phyloP scores from a whole-genome alignment of 1,140 invertebrate genomes.

The Adoxophyes honmai region DNA sequence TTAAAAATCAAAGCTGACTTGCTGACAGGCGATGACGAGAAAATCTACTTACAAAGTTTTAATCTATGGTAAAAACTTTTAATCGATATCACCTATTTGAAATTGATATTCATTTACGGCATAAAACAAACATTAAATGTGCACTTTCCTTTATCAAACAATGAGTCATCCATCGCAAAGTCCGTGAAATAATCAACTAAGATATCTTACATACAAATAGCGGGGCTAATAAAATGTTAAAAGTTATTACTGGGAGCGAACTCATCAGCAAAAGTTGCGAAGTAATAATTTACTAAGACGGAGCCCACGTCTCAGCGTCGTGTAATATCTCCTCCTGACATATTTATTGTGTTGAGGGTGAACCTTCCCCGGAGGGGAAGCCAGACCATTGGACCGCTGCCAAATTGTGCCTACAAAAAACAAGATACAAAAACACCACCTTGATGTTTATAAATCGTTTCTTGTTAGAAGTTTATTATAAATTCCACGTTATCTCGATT shows the following conservation, averaged over 20 bases:
- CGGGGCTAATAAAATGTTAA: slow-evolving; percentile 54
- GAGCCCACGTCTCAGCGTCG: slow-evolving; percentile 51
- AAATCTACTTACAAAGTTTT: no score
- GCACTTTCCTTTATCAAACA: no score
- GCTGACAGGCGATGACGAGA: no score
- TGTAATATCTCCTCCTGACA: slow-evolving; percentile 72
- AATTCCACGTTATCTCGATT: slow-evolving; percentile 8
- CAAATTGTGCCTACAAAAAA: slow-evolving; percentile 33
- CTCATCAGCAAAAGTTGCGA: slow-evolving; percentile 67
- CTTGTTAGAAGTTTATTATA: slow-evolving; percentile 3
- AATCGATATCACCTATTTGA: no score
- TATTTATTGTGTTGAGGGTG: slow-evolving; percentile 71
- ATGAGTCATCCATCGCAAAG: no score
- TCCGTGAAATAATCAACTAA: no score
- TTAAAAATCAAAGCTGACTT: no score
- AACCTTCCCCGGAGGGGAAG: slow-evolving; percentile 48
- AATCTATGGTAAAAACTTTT: no score
- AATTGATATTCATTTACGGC: no score
- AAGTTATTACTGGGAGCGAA: slow-evolving; percentile 58
- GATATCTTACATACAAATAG: slow-evolving; percentile 1
- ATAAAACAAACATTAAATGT: no score
- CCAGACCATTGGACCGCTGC: slow-evolving; percentile 26
- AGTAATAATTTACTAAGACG: slow-evolving; percentile 72
- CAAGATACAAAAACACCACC: slow-evolving; percentile 5
- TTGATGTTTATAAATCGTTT: slow-evolving; percentile 1